Conservation (phyloP, 2,888 invertebrate species). For the Pseudococcus viburni region DNA sequence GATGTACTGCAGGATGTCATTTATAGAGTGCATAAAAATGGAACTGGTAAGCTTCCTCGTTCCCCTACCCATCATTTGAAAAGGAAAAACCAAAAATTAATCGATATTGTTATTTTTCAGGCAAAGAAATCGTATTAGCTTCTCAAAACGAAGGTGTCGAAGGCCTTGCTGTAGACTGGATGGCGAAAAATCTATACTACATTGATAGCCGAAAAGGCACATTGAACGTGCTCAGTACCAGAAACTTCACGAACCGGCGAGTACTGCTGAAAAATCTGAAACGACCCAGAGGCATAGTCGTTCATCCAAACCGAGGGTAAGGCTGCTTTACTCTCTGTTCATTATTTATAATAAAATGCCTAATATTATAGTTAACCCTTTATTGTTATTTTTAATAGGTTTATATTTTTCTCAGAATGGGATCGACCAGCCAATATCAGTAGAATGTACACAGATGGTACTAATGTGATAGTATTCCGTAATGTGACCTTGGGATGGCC, state of each 20-base stretch:
- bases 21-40: conserved; percentile 75
- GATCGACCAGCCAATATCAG: conserved; percentile 97
- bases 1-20: conserved; percentile 97
- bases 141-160: conserved; percentile 98
- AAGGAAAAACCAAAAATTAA: background rate
- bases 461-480: conserved; percentile 87
- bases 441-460: conserved; percentile 91
- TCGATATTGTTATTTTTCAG: conserved; percentile 67
- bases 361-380: conserved; percentile 55
- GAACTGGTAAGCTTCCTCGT: conserved; percentile 70
- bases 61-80: no score
- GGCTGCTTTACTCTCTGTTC: conserved; percentile 56
- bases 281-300: conserved; percentile 94
- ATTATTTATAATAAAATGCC: conserved; percentile 32
- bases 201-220: conserved; percentile 96
- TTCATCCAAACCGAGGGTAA: conserved; percentile 92
- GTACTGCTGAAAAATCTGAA: conserved; percentile 90
- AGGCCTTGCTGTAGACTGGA: conserved; percentile 96
- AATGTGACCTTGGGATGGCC: conserved; percentile 97
- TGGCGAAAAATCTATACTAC: conserved; percentile 93
- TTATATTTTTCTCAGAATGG: conserved; percentile 96
- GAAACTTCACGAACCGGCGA: conserved; percentile 86
- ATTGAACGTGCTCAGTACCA: conserved; percentile 90
- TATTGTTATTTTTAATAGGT: conserved; percentile 71
- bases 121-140: conserved; percentile 90